phyloP scores from a whole-genome alignment of 2,888 invertebrate species.

The Zonitis immaculata region DNA sequence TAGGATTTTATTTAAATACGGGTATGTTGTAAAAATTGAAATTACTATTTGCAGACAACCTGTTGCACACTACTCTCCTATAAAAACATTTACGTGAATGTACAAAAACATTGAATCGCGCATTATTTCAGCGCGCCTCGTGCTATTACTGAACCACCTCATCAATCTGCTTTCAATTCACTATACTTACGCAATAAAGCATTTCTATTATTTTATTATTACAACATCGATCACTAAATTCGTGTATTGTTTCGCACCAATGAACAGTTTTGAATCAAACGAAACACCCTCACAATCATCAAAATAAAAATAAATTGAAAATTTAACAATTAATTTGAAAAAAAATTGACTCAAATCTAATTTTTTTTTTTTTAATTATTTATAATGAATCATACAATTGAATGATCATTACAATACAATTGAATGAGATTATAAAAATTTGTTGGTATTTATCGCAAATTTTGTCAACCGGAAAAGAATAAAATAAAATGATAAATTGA shows the following conservation, averaged over 20 bases:
- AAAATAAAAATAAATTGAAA: too few relatives aligned
- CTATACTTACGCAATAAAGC: conserved; percentile 33
- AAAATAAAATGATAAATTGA: not conserved
- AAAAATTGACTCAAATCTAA: too few relatives aligned
- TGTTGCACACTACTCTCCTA: conserved; percentile 27
- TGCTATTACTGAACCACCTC: conserved; percentile 26
- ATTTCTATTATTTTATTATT: conserved; percentile 34
- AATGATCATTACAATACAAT: too few relatives aligned
- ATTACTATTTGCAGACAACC: conserved; percentile 26
- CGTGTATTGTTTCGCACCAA: not conserved
- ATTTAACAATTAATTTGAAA: too few relatives aligned
- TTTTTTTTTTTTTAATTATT: too few relatives aligned
- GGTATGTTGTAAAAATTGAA: too few relatives aligned
- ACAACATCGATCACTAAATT: conserved; percentile 7
- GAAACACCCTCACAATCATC: not conserved
- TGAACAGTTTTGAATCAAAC: not conserved
- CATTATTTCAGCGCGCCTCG: conserved; percentile 40
- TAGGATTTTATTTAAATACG: conserved; percentile 41
- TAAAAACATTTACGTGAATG: too few relatives aligned
- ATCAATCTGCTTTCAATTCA: conserved; percentile 29
- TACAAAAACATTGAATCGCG: too few relatives aligned
- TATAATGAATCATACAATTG: too few relatives aligned
- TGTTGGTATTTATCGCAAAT: too few relatives aligned
- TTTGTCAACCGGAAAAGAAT: not conserved
- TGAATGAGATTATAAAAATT: too few relatives aligned